phyloP scores from a whole-genome alignment of 2,797 vertebrate species.

The Gallirallus australis region DNA sequence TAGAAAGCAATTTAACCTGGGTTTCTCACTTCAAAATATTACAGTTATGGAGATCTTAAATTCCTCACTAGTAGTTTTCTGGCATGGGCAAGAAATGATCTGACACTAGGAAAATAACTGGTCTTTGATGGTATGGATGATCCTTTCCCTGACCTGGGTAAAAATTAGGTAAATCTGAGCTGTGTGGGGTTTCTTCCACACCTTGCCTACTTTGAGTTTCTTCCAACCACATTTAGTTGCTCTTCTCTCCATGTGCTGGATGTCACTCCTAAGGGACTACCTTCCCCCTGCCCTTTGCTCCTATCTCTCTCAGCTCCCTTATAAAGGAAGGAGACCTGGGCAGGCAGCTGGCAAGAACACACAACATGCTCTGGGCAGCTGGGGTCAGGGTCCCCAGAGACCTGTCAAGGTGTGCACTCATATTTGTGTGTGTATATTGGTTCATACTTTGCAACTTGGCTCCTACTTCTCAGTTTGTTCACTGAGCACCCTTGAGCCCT shows the following conservation, averaged over 20 bases:
- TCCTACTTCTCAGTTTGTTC: background rate
- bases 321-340: background rate
- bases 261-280: background rate
- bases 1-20: background rate
- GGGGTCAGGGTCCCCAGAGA: background rate
- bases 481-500: background rate
- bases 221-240: background rate
- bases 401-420: background rate
- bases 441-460: background rate
- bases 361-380: background rate
- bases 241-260: fast-evolving
- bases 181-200: background rate
- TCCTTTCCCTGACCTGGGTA: background rate
- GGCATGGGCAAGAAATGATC: fast-evolving
- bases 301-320: background rate
- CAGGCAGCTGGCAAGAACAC: background rate
- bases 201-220: background rate
- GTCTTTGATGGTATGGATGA: background rate
- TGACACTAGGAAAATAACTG: background rate
- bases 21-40: background rate
- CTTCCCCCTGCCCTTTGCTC: background rate
- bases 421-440: background rate
- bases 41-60: background rate
- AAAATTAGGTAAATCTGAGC: background rate
- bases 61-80: background rate